Evolutionary conservation across 30 jellyfish, hydroid and myxozoan species (phyloP).

Genomic region (Chrysaora quinquecirrha): DNA sequence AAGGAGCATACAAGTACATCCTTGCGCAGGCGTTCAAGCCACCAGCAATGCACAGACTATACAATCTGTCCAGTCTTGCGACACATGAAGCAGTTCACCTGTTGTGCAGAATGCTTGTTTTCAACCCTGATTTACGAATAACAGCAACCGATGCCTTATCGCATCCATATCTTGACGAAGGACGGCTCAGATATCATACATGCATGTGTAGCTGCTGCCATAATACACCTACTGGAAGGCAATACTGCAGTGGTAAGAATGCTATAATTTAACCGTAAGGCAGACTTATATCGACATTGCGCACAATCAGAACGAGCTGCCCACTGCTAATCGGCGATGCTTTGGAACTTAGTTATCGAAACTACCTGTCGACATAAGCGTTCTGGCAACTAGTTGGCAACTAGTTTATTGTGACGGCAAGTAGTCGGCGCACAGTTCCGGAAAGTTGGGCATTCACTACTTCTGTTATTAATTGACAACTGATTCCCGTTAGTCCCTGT

Average conservation of each 20-base stretch:
- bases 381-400: too few species aligned
- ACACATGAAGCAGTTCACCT: constrained; percentile 94
- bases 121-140: constrained; percentile 86
- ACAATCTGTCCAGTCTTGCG: constrained; percentile 86
- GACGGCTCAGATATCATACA: constrained; percentile 89
- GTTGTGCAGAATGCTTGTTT: constrained; percentile 91
- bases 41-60: constrained; percentile 90
- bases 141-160: constrained; percentile 94
- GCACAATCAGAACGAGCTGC: too few species aligned
- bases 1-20: constrained; percentile 88
- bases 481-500: too few species aligned
- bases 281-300: too few species aligned
- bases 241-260: constrained; percentile 81
- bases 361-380: too few species aligned
- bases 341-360: too few species aligned
- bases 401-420: too few species aligned
- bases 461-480: too few species aligned
- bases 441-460: too few species aligned
- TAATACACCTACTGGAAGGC: constrained; percentile 79
- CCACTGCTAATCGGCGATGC: too few species aligned
- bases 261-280: too few species aligned
- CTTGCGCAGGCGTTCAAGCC: constrained; percentile 91
- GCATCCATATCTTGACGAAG: constrained; percentile 96
- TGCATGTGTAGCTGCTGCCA: constrained; percentile 96
- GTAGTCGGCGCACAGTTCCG: too few species aligned